A percentile compares a stretch with the other conserved stretches of the same genome.
Evolutionary conservation across 2,888 invertebrate genomes (phyloP).

Genomic region (Caenorhabditis drosophilae): DNA sequence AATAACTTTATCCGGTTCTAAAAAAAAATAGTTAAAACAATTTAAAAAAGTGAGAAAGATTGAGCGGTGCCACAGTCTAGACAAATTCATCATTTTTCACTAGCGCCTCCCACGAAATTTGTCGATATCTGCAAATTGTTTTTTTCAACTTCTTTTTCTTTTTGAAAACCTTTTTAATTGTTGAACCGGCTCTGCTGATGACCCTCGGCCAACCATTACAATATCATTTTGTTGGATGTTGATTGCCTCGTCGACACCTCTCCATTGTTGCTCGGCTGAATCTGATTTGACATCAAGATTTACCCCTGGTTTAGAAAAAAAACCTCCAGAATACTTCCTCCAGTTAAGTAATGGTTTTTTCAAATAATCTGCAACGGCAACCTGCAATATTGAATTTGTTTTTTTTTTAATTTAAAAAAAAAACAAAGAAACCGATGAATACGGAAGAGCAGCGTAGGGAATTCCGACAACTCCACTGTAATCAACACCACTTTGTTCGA

Average conservation of each 20-base stretch:
- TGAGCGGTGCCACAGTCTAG: no score
- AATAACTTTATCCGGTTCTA: no score
- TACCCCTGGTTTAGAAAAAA: constrained; percentile 76
- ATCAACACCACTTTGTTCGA: constrained; percentile 37
- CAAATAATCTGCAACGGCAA: constrained; percentile 69
- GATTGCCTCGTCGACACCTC: constrained; percentile 81
- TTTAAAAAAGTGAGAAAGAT: no score
- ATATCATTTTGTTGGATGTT: constrained; percentile 84
- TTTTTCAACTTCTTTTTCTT: no score
- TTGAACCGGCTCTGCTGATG: constrained; percentile 74
- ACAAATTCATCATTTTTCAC: no score
- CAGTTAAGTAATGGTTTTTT: constrained; percentile 75
- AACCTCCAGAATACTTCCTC: constrained; percentile 85
- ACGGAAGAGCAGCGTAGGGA: constrained; percentile 93
- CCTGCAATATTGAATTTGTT: background rate
- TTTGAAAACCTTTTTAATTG: constrained; percentile 77
- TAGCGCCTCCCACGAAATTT: no score
- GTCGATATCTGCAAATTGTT: no score
- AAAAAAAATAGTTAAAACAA: no score
- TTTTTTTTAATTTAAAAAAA: background rate
- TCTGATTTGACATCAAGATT: constrained; percentile 79
- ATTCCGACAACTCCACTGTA: constrained; percentile 72
- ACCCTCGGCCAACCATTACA: constrained; percentile 85
- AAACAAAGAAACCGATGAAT: constrained; percentile 79
- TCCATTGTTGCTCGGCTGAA: constrained; percentile 85